Conservation (phyloP, 2,888 invertebrate species). For the Meghimatium bilineatum region DNA sequence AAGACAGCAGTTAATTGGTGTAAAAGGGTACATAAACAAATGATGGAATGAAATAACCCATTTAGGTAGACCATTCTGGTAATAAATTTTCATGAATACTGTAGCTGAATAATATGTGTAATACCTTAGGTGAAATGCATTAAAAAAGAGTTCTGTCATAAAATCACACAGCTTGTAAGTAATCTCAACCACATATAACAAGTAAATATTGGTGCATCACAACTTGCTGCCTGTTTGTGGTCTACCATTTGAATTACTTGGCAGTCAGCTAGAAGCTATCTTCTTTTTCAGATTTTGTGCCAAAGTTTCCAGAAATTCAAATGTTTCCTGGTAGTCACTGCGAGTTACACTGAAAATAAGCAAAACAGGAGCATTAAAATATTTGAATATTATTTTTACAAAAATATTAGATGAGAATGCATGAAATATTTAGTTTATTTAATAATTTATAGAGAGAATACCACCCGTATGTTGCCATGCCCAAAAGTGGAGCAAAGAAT, state of each 20-base stretch:
- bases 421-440: too few species aligned
- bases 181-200: not conserved
- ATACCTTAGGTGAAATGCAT: not conserved
- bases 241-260: not conserved
- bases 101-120: not conserved
- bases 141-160: not conserved
- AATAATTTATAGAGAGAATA: too few species aligned
- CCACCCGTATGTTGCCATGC: too few species aligned
- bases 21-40: too few species aligned
- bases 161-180: not conserved
- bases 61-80: too few species aligned
- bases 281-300: conserved; percentile 86
- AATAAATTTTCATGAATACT: not conserved
- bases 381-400: not conserved
- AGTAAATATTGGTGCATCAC: not conserved
- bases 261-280: conserved; percentile 67
- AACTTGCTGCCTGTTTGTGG: conserved; percentile 32
- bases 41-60: too few species aligned
- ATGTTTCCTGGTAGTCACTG: conserved; percentile 95
- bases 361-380: not conserved
- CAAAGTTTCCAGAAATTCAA: conserved; percentile 96
- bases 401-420: not conserved
- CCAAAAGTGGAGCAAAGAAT: too few species aligned
- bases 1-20: too few species aligned
- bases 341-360: conserved; percentile 79